phyloP scores from a whole-genome alignment of 1,140 invertebrate genomes.

The Lanistes nyassanus region DNA sequence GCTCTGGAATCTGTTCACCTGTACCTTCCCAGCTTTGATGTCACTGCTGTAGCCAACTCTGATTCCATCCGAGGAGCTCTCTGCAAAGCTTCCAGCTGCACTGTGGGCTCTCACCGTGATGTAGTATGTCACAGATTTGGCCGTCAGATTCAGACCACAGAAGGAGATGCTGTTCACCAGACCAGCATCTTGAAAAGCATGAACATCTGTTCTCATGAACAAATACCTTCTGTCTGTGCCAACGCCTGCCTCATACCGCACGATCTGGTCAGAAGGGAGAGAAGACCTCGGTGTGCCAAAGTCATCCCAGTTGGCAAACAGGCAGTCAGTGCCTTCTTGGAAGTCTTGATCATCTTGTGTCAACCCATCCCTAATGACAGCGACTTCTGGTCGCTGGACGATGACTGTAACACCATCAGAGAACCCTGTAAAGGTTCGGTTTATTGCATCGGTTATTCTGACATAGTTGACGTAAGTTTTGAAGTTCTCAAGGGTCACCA shows the following conservation, averaged over 20 bases:
- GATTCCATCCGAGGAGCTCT: slow-evolving; percentile 43
- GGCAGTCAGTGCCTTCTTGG: slow-evolving; percentile 29
- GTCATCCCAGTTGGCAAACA: slow-evolving; percentile 41
- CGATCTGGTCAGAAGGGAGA: slow-evolving; percentile 39
- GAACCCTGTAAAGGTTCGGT: slow-evolving; percentile 31
- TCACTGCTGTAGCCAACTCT: slow-evolving; percentile 34
- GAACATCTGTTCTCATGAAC: slow-evolving; percentile 31
- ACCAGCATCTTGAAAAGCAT: slow-evolving; percentile 40
- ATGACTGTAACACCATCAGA: slow-evolving; percentile 42
- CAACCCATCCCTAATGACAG: slow-evolving; percentile 37
- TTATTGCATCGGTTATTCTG: slow-evolving; percentile 35
- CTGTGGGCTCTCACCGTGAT: slow-evolving; percentile 43
- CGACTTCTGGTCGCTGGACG: slow-evolving; percentile 37
- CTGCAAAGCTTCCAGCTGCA: slow-evolving; percentile 38
- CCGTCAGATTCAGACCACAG: slow-evolving; percentile 35
- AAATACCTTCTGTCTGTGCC: slow-evolving; percentile 36
- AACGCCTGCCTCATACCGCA: slow-evolving; percentile 39
- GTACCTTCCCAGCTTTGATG: slow-evolving; percentile 32
- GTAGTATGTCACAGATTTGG: slow-evolving; percentile 42
- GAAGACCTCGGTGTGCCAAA: slow-evolving; percentile 33
- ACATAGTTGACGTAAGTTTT: slow-evolving; percentile 36
- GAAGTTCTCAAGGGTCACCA: slow-evolving; percentile 34
- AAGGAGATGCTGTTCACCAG: slow-evolving; percentile 35
- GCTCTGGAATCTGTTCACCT: slow-evolving; percentile 26
- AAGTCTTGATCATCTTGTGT: slow-evolving; percentile 33